Base-by-base conservation (phyloP, 23 tunicate species). In the Oikopleura dioica region DNA sequence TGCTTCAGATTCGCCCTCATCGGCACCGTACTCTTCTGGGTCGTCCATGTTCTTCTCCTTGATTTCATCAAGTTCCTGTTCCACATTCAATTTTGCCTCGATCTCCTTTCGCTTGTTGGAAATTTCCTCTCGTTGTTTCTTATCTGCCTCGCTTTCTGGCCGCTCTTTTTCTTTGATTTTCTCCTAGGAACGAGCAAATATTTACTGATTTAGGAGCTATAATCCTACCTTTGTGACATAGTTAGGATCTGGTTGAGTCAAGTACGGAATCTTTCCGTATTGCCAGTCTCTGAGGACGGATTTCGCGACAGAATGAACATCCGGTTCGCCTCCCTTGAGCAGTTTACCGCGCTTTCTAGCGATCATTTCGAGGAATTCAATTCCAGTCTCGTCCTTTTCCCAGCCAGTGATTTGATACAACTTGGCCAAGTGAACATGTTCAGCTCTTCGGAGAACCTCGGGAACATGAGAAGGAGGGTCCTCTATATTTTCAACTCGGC, bases 251-350 rank as follows among this genome's bases (percentile, higher is more conserved):
- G 96, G 96, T 38, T 78, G 58, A 1, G 82, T 79, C 75, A 79
- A 89, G 75, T 89, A 89, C 0, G 96, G 96, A 28, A 89, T 84
- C 69, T 77, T 84, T 31, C 96, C 96, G 77, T 89, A 36, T 38
- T 89, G 96, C 96, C 96, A 89, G 58, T 89, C 96, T 37, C 84
- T 89, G 12, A 89, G 69, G 1, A 89, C 68, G 82, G 80, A 84
- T 69, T 89, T 89, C 21, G 96, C 78, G 9, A 82, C 86, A 35
- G 96, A 78, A 36, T 79, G 76, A 36, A 79, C 35, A 79, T 89
- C 89, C 1, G 89, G 89, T 4, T 81, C 82, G 0, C 96, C 96
- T 31, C 79, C 79, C 96, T 89, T 89, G 5, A 89, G 76, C 35
- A 89, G 86, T 38, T 89, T 89, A 51, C 96, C 96, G 35, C 79